A percentile compares a stretch with the other conserved stretches of the same genome.
These are phyloP conservation scores for Drosophila orena DNA, from an alignment of 1,140 invertebrate species.

Conservation along the genomic window DNA sequence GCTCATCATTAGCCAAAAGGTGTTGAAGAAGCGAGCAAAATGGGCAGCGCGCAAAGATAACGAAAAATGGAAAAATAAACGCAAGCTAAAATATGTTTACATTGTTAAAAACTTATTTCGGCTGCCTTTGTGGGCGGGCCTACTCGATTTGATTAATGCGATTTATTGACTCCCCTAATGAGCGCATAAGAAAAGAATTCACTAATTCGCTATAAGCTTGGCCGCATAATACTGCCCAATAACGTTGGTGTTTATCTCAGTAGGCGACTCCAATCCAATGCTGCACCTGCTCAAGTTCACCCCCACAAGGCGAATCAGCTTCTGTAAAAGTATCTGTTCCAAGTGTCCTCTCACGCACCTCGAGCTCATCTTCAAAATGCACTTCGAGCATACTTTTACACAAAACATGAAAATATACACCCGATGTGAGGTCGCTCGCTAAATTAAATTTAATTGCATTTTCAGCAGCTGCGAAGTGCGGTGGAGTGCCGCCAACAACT, in stretches of 20 bases:
- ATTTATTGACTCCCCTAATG: slow-evolving; percentile 33
- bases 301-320: slow-evolving; percentile 51
- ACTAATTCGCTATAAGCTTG: slow-evolving; percentile 38
- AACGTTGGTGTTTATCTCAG: slow-evolving; percentile 7
- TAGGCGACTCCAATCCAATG: slow-evolving; percentile 25
- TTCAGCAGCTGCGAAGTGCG: slow-evolving; percentile 26
- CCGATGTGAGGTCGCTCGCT: slow-evolving; percentile 59
- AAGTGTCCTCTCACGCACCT: slow-evolving; percentile 55
- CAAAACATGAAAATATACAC: slow-evolving; percentile 50
- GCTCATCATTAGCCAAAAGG: slow-evolving; percentile 75
- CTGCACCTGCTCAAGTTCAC: slow-evolving; percentile 47
- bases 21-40: slow-evolving; percentile 46
- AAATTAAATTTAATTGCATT: slow-evolving; percentile 72
- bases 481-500: slow-evolving; percentile 45
- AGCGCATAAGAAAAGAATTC: slow-evolving; percentile 22
- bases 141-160: slow-evolving; percentile 27
- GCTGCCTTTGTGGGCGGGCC: slow-evolving; percentile 20
- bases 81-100: slow-evolving; percentile 5
- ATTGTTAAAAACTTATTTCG: slow-evolving; percentile 15
- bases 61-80: slow-evolving; percentile 31
- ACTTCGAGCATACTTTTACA: slow-evolving; percentile 40
- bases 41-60: slow-evolving; percentile 20
- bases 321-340: slow-evolving; percentile 37
- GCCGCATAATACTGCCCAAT: slow-evolving; percentile 35
- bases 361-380: slow-evolving; percentile 60